phyloP scores from a whole-genome alignment of 2,113 vertebrate genomes.

The Prochilodus magdalenae region DNA sequence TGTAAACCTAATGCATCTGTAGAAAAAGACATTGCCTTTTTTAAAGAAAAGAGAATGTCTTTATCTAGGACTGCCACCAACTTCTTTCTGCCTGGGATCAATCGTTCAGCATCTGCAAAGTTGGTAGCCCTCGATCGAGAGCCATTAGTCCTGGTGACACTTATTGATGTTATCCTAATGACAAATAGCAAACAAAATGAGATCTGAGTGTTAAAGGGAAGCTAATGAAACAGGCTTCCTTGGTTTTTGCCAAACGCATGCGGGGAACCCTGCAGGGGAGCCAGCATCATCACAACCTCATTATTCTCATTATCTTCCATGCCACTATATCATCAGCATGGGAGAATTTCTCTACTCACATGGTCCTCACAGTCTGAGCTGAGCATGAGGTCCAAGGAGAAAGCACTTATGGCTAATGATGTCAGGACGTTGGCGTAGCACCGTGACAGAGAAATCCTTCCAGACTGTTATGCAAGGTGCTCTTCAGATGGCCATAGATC shows the following conservation, averaged over 20 bases:
- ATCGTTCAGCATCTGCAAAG: neutral
- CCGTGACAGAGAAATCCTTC: conserved; percentile 33
- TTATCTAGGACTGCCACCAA: neutral
- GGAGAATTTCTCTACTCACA: neutral
- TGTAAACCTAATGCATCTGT: no score
- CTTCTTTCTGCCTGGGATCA: neutral
- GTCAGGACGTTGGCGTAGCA: neutral
- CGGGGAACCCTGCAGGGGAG: neutral
- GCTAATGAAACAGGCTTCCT: neutral
- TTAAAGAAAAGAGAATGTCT: neutral
- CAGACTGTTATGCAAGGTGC: conserved; percentile 37
- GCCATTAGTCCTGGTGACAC: conserved; percentile 5
- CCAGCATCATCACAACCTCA: neutral
- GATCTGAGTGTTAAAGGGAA: conserved; percentile 5
- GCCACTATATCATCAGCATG: neutral
- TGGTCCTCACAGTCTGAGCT: neutral
- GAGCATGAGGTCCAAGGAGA: neutral
- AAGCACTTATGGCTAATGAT: conserved; percentile 19
- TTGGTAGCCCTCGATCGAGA: neutral
- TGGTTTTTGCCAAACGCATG: neutral
- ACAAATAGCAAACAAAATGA: conserved; percentile 18
- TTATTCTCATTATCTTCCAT: neutral
- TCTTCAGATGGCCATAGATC: conserved; percentile 53
- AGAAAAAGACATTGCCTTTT: neutral
- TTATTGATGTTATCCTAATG: conserved; percentile 13